phyloP scores from a whole-genome alignment of 2,113 vertebrate genomes.

The Pontoporia blainvillei region DNA sequence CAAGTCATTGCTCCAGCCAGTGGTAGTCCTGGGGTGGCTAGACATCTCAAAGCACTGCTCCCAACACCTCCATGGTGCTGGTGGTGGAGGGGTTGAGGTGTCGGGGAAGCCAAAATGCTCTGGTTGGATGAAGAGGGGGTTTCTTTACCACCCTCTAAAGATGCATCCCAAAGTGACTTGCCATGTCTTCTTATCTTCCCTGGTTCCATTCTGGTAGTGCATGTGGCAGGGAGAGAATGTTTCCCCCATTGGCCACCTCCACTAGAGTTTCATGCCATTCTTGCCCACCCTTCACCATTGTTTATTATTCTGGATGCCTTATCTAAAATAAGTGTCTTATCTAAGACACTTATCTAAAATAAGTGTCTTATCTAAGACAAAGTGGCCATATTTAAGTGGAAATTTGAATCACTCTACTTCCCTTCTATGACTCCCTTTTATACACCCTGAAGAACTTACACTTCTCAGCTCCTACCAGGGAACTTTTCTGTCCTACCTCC shows the following conservation, averaged over 20 bases:
- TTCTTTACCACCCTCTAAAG: neutral
- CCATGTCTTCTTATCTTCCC: neutral
- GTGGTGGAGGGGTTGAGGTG: fast-evolving
- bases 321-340: too few species aligned
- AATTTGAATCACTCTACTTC: neutral
- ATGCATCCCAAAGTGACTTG: neutral
- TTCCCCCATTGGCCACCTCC: neutral
- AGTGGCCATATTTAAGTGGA: neutral
- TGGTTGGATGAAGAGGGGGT: neutral
- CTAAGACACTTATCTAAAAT: too few species aligned
- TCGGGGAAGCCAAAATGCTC: neutral
- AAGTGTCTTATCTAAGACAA: too few species aligned
- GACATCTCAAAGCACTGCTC: neutral
- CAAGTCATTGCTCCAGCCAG: neutral
- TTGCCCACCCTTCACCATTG: neutral
- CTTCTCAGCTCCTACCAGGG: neutral
- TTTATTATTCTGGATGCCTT: neutral
- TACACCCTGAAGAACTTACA: neutral
- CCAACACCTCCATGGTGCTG: neutral
- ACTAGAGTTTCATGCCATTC: neutral
- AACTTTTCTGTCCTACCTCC: neutral
- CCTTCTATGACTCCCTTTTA: neutral
- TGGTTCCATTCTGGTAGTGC: neutral
- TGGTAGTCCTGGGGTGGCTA: neutral
- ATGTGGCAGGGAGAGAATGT: neutral